Percentiles rank a stretch among this genome's conserved stretches.
Evolutionary conservation across 2,113 vertebrate species (phyloP).

Genomic region (Brienomyrus longianalis): DNA sequence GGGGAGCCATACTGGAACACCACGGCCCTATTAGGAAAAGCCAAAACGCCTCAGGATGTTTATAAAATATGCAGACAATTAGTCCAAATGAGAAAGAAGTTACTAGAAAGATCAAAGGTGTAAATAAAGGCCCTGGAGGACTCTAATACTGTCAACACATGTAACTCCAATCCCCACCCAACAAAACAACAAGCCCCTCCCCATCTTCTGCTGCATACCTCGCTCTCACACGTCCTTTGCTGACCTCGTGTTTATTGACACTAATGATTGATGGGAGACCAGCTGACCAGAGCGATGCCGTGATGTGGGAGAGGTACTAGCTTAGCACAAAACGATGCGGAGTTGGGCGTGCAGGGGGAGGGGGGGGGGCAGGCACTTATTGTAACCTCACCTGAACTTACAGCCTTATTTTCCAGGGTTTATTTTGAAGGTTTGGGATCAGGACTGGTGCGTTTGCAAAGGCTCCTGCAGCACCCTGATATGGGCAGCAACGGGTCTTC

Average conservation of each 20-base stretch:
- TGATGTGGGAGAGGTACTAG: neutral
- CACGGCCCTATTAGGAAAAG: neutral
- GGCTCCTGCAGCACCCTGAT: neutral
- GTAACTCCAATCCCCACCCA: neutral
- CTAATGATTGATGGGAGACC: neutral
- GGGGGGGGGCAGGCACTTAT: neutral
- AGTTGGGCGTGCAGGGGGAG: neutral
- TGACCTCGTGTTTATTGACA: neutral
- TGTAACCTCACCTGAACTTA: neutral
- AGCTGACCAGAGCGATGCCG: neutral
- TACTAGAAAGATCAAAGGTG: neutral
- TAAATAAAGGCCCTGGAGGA: neutral
- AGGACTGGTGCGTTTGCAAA: neutral
- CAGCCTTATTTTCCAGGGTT: neutral
- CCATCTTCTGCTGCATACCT: neutral
- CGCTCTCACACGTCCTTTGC: neutral
- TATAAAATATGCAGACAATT: neutral
- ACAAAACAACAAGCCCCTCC: neutral
- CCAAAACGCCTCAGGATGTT: neutral
- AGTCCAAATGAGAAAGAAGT: constrained; percentile 3
- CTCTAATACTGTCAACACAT: neutral
- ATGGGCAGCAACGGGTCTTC: neutral
- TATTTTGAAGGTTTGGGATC: neutral
- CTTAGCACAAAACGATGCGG: neutral
- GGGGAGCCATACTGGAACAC: neutral